Conservation (phyloP, 1,140 invertebrate species). For the Eriocheir sinensis region DNA sequence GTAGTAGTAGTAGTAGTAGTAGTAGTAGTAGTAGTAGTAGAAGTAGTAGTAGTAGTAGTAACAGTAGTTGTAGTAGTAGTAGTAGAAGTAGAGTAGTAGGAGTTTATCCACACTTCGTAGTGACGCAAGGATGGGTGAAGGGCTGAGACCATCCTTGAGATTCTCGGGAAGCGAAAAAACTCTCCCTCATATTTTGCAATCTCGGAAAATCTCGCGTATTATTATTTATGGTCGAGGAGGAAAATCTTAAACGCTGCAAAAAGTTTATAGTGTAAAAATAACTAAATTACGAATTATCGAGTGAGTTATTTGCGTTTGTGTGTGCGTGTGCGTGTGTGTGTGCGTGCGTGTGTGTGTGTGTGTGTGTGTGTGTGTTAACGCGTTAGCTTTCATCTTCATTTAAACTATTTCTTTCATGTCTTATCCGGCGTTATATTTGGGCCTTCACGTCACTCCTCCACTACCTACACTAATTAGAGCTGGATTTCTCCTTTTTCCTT, state of each 20-base stretch:
- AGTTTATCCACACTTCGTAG: no score
- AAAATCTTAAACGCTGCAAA: background rate
- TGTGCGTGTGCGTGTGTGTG: slow-evolving; percentile 21
- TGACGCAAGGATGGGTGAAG: no score
- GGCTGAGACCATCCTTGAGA: no score
- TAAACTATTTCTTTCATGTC: background rate
- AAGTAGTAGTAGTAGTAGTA: background rate
- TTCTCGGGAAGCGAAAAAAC: no score
- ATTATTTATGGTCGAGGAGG: background rate
- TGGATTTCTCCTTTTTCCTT: background rate
- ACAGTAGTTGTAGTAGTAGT: background rate
- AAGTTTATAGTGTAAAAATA: background rate
- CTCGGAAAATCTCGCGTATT: background rate
- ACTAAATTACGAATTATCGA: background rate
- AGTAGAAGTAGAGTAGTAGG: background rate
- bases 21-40: background rate
- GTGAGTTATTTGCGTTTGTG: background rate
- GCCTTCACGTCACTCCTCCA: background rate
- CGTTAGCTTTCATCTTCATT: background rate
- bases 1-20: background rate
- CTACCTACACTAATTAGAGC: background rate
- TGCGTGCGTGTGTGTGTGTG: background rate
- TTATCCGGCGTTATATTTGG: background rate
- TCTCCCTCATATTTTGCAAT: background rate
- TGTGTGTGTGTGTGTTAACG: background rate